phyloP scores from a whole-genome alignment of 2,797 vertebrate species.

The Helostoma temminkii region DNA sequence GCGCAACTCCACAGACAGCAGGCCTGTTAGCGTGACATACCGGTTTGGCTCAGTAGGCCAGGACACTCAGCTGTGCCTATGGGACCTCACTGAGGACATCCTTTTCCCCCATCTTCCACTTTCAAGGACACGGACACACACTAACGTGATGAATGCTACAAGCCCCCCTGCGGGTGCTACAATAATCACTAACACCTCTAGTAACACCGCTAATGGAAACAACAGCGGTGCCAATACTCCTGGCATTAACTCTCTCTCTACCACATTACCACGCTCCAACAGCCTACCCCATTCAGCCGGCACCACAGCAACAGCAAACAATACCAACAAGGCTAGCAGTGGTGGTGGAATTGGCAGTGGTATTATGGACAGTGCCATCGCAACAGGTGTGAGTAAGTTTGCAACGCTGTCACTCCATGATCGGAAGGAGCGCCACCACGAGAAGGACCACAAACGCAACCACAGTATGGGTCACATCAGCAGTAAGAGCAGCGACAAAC shows the following conservation, averaged over 20 bases:
- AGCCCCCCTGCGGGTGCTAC: slow-evolving; percentile 88
- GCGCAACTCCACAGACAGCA: slow-evolving; percentile 96
- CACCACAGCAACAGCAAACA: slow-evolving; percentile 85
- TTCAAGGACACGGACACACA: slow-evolving; percentile 96
- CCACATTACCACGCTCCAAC: slow-evolving; percentile 94
- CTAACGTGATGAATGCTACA: slow-evolving; percentile 97
- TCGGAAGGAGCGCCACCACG: slow-evolving; percentile 95
- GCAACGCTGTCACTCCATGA: slow-evolving; percentile 97
- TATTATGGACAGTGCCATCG: slow-evolving; percentile 91
- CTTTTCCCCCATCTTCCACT: slow-evolving; percentile 97
- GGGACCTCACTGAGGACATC: slow-evolving; percentile 99
- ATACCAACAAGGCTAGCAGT: slow-evolving; percentile 87
- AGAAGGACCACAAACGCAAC: slow-evolving; percentile 98
- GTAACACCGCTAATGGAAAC: slow-evolving; percentile 87
- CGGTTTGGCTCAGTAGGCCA: slow-evolving; percentile 97
- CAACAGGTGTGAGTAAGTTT: slow-evolving; percentile 95
- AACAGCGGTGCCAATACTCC: slow-evolving; percentile 85
- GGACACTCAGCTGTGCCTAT: slow-evolving; percentile 97
- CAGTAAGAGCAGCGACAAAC: slow-evolving; percentile 99
- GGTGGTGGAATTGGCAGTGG: slow-evolving; percentile 65
- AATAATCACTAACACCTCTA: slow-evolving; percentile 85
- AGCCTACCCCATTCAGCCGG: slow-evolving; percentile 94
- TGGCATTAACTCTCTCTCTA: slow-evolving; percentile 87
- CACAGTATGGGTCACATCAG: slow-evolving; percentile 99
- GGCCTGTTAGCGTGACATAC: slow-evolving; percentile 94